Evolutionary conservation across 2,113 vertebrate species (phyloP).

Genomic region (Salvelinus sp.): DNA sequence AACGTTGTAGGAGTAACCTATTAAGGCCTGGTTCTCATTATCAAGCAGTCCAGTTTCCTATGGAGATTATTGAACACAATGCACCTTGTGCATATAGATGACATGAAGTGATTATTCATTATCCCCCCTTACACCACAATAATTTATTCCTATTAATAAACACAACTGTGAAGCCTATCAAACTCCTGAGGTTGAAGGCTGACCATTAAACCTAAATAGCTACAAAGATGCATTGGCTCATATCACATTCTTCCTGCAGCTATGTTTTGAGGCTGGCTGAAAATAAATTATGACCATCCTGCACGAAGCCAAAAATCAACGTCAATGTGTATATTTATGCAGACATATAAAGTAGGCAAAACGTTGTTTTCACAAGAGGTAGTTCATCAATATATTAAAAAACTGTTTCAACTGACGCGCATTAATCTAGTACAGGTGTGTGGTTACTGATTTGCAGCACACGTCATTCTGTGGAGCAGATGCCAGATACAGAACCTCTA

Average conservation of each 20-base stretch:
- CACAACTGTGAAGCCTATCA: not conserved
- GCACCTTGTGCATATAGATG: not conserved
- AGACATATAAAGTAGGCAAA: slow-evolving; percentile 52
- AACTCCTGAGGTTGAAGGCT: not conserved
- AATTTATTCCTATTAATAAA: not conserved
- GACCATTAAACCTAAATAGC: not conserved
- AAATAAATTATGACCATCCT: not conserved
- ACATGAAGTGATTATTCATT: slow-evolving; percentile 6
- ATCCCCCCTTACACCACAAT: slow-evolving; percentile 12
- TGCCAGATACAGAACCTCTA: slow-evolving; percentile 17
- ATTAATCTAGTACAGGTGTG: slow-evolving; percentile 46
- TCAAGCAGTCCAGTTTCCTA: not conserved
- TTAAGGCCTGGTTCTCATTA: slow-evolving; percentile 62
- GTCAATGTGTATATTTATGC: slow-evolving; percentile 25
- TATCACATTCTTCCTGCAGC: slow-evolving; percentile 22
- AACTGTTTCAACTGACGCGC: not conserved
- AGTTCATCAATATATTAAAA: slow-evolving; percentile 66
- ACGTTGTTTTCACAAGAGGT: slow-evolving; percentile 69
- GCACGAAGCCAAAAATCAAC: slow-evolving; percentile 9
- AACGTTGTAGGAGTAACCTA: slow-evolving; percentile 39
- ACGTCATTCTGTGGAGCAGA: slow-evolving; percentile 24
- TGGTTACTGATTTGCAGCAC: slow-evolving; percentile 24
- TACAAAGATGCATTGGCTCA: too few species aligned
- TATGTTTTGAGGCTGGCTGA: slow-evolving; percentile 12
- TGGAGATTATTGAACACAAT: not conserved